Evolutionary conservation across 2,113 vertebrate genomes (phyloP), one percentile per base, ranked within the genome.

Genomic region (Aspiorhynchus laticeps): DNA sequence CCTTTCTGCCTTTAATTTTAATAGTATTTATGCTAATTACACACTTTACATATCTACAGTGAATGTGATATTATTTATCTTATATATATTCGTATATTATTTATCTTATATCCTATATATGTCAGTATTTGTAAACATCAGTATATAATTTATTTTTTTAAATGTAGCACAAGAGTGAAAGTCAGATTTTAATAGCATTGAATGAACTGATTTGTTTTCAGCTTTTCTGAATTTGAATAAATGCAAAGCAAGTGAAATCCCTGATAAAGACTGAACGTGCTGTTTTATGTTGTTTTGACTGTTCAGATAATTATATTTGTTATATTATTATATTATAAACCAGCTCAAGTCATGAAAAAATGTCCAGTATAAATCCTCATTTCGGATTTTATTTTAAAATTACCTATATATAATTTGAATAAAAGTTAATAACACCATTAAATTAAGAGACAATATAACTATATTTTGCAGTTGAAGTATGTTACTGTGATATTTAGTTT

Each of bases 201-300:
- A 26, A 65, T 53, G 10, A 67, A 41, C 69, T 63, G 71, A 63
- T n/a, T 26, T 84, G 71, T 59, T 56, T 19, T 43, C n/a, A 48
- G 73, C 41, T 46, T 46, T 75, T 75, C 74, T 5, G 5, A 3
- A 78, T 85, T 83, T 63, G 1, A 67, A 87, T 87, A 75, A 65
- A 87, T 87, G 12, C 26, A 76, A 65, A 87, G 7, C 82, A n/a
- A 76, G 7, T 79, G 63, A 77, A 65, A 67, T 10, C 5, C 24
- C 24, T 84, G 51, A 46, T 80, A 59, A 85, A 75, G 73, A 12
- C 69, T 73, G 69, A 73, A 6, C 19, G 3, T 69, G 28, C 56
- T 53, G 17, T 33, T 36, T 59, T 36, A 15, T 78, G 28, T 46
- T 76, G 17, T 73, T 73, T n/a, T 73, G 19, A 28, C 11, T 65